These are phyloP conservation scores for Mythimna loreyi DNA, from an alignment of 2,888 invertebrate species.

Conservation along the genomic window DNA sequence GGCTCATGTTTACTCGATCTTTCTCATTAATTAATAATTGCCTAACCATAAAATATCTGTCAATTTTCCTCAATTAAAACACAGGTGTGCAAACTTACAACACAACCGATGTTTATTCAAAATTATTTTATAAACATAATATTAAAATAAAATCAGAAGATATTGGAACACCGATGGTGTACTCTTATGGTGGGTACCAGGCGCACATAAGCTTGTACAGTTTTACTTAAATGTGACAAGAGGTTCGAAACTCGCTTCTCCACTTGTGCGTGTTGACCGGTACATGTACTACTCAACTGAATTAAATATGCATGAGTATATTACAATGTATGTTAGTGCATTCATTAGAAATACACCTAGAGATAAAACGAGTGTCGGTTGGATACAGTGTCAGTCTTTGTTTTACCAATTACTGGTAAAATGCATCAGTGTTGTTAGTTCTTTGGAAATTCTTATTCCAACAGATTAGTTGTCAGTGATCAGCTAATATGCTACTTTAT, in stretches of 20 bases:
- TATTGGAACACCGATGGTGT: constrained; percentile 45
- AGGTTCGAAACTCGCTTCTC: constrained; percentile 45
- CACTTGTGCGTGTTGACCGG: constrained; percentile 45
- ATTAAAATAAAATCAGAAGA: constrained; percentile 41
- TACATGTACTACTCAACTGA: constrained; percentile 59
- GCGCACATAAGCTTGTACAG: constrained; percentile 28
- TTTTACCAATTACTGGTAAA: constrained; percentile 70
- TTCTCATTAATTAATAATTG: constrained; percentile 54
- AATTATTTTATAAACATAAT: constrained; percentile 18
- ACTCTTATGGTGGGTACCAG: constrained; percentile 51
- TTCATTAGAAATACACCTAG: constrained; percentile 81
- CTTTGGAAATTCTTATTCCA: constrained; percentile 64
- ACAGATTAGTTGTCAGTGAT: constrained; percentile 36
- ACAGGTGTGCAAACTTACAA: constrained; percentile 29
- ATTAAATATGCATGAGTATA: constrained; percentile 69
- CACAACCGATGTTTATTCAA: constrained; percentile 43
- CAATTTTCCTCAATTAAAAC: constrained; percentile 46
- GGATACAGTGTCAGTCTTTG: constrained; percentile 81
- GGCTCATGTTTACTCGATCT: constrained; percentile 42
- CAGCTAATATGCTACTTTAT: background rate
- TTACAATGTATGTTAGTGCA: constrained; percentile 77
- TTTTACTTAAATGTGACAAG: constrained; percentile 49
- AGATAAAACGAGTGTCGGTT: constrained; percentile 85
- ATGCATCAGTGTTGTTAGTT: constrained; percentile 67
- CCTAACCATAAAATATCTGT: constrained; percentile 29